phyloP scores from a whole-genome alignment of 2,888 invertebrate genomes.

The Osmoderma eremita region DNA sequence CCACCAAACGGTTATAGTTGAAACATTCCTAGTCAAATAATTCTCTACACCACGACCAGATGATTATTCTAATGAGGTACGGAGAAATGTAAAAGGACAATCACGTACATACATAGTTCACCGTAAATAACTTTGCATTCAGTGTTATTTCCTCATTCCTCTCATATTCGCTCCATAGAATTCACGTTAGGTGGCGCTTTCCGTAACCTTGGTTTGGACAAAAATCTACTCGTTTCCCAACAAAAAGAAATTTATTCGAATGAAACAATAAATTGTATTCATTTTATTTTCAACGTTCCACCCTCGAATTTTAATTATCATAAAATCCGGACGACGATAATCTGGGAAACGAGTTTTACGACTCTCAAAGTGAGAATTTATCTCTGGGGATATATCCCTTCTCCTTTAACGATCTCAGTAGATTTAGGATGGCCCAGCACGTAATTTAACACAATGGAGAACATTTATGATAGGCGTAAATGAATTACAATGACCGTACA shows the following conservation, averaged over 20 bases:
- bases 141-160: conserved; percentile 13
- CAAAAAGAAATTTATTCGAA: neutral
- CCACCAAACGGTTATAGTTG: too few relatives aligned
- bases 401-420: conserved; percentile 5
- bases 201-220: neutral
- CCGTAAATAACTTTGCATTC: conserved; percentile 8
- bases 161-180: neutral
- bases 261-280: too few relatives aligned
- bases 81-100: neutral
- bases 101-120: conserved; percentile 16
- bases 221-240: too few relatives aligned
- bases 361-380: conserved; percentile 23
- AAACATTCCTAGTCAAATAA: too few relatives aligned
- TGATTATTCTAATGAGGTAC: too few relatives aligned
- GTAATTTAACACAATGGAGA: conserved; percentile 6
- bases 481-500: conserved; percentile 20
- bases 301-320: conserved; percentile 23
- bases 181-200: neutral
- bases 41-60: too few relatives aligned
- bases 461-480: conserved; percentile 22
- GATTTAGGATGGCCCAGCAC: neutral
- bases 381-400: neutral
- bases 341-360: conserved; percentile 18
- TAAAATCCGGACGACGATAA: conserved; percentile 8
- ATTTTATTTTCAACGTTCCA: neutral